These are phyloP conservation scores for Sarcophilus harrisii DNA, from an alignment of 2,797 vertebrate genomes.

Conservation along the genomic window DNA sequence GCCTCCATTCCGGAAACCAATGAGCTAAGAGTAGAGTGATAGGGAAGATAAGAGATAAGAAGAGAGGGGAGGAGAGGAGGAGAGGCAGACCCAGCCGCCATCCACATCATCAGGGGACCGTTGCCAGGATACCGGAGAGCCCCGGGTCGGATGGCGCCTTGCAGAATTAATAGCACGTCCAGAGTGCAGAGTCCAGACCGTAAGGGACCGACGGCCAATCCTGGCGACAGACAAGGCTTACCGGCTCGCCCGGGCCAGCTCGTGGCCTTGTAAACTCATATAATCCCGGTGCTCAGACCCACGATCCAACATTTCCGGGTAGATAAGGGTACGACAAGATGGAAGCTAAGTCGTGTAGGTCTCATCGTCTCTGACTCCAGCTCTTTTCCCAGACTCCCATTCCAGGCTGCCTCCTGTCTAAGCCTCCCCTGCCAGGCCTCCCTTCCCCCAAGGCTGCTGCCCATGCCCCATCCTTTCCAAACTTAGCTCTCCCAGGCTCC, in stretches of 20 bases:
- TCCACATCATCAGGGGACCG: not conserved
- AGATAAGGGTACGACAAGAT: conserved; percentile 4
- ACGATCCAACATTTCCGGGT: conserved; percentile 51
- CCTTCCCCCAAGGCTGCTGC: not conserved
- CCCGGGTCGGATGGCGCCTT: not conserved
- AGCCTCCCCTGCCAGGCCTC: not conserved
- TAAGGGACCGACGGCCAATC: not conserved
- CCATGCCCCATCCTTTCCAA: not conserved
- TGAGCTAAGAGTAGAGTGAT: not conserved
- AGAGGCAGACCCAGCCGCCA: conserved; percentile 18
- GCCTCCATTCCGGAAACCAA: not conserved
- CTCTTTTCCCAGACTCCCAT: not conserved
- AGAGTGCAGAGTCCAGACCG: conserved; percentile 61
- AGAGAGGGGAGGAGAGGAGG: conserved; percentile 52
- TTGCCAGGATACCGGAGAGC: not conserved
- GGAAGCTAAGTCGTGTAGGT: not conserved
- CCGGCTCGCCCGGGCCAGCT: not conserved
- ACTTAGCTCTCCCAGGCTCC: not conserved
- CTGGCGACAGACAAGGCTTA: not conserved
- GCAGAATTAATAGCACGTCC: conserved; percentile 7
- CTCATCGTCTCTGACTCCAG: no score
- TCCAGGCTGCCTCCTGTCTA: no score
- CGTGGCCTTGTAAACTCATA: not conserved
- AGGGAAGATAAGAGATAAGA: conserved; percentile 40
- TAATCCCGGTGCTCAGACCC: conserved; percentile 44